Conservation (phyloP, 2,797 vertebrate species). For the Cyprinella venusta region DNA sequence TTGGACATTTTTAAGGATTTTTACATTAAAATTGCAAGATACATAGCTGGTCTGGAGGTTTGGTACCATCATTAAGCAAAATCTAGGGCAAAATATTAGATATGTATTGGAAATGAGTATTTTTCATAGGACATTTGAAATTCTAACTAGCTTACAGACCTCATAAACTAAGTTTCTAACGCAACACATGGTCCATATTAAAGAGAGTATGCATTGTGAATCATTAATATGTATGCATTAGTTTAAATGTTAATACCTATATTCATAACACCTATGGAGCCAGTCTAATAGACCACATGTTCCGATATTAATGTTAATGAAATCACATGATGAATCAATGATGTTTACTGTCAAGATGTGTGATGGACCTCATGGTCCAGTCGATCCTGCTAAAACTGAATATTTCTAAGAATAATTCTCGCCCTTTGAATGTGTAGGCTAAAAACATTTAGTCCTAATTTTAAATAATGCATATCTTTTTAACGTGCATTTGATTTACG, state of each 20-base stretch:
- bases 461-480: neutral
- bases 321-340: constrained; percentile 24
- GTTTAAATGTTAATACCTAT: neutral
- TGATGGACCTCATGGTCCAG: neutral
- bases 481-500: neutral
- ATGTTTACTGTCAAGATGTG: constrained; percentile 9
- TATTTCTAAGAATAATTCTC: constrained; percentile 4
- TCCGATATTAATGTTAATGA: constrained; percentile 3
- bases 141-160: neutral
- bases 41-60: neutral
- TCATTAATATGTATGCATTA: neutral
- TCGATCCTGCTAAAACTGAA: neutral
- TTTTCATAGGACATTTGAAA: neutral
- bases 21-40: neutral
- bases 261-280: neutral
- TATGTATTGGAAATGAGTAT: neutral
- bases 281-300: constrained; percentile 12
- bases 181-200: neutral
- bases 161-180: neutral
- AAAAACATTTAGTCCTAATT: neutral
- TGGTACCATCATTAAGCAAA: neutral
- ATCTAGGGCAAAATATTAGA: neutral
- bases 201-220: neutral
- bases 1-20: neutral
- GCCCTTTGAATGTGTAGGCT: neutral